Percentiles rank a stretch among this genome's conserved stretches.
These are phyloP conservation scores for Oophaga sylvatica DNA, from an alignment of 2,797 vertebrate species.

Conservation along the genomic window DNA sequence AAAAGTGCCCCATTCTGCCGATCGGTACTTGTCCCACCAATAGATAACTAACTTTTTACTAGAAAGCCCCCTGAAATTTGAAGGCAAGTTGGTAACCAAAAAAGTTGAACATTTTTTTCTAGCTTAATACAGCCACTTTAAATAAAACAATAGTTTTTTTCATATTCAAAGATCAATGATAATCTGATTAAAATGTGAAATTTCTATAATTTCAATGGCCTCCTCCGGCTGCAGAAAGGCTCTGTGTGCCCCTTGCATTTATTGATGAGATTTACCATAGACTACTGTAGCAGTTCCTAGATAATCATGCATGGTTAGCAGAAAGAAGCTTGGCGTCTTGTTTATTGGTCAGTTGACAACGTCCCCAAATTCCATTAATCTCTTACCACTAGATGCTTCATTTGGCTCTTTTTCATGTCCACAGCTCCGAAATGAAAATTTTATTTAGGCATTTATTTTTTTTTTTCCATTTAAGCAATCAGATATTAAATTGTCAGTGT, in stretches of 20 bases:
- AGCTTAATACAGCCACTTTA: neutral
- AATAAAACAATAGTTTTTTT: neutral
- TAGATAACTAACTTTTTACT: too few species aligned
- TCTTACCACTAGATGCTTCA: neutral
- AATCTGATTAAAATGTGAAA: neutral
- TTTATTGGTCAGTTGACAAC: conserved; percentile 3
- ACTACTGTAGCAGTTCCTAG: neutral
- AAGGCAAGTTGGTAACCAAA: too few species aligned
- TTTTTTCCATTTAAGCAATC: conserved; percentile 17
- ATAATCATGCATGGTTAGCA: neutral
- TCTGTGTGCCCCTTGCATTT: neutral
- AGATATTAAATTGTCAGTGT: conserved; percentile 33
- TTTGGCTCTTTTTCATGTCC: neutral
- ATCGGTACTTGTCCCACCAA: too few species aligned
- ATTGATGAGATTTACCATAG: neutral
- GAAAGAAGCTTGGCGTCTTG: neutral
- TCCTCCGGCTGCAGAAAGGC: neutral
- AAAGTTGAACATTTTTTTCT: too few species aligned
- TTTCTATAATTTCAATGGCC: neutral
- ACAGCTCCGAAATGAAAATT: neutral
- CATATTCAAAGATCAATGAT: neutral
- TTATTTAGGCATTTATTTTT: neutral
- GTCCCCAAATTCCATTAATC: neutral
- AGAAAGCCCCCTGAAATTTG: too few species aligned
- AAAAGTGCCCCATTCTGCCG: too few species aligned